Conservation (phyloP, 2,888 invertebrate genomes). For the Hybos culiciformis region DNA sequence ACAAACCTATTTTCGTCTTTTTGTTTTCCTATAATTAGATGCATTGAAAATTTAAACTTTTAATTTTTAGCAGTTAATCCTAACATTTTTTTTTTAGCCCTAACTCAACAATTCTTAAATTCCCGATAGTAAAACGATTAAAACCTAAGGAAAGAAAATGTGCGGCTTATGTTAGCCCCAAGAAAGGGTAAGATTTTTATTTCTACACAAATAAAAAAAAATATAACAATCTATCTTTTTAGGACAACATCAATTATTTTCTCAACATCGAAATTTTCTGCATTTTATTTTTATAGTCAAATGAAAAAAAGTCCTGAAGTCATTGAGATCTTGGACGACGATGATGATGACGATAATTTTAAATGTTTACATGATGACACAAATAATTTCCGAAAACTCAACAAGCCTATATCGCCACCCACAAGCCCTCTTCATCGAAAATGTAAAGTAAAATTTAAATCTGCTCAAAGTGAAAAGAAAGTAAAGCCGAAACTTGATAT, state of each 20-base stretch:
- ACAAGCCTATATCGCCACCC: too few species aligned
- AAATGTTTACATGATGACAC: too few species aligned
- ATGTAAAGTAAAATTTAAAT: too few species aligned
- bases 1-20: too few species aligned
- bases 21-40: not conserved
- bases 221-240: too few species aligned
- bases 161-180: slow-evolving; percentile 3
- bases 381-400: too few species aligned
- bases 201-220: not conserved
- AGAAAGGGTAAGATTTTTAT: slow-evolving; percentile 4
- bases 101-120: slow-evolving; percentile 18
- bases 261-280: not conserved
- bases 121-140: slow-evolving; percentile 22
- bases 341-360: too few species aligned
- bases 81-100: slow-evolving; percentile 3
- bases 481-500: too few species aligned
- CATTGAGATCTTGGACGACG: too few species aligned
- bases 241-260: not conserved
- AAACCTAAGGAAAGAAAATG: slow-evolving; percentile 1
- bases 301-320: too few species aligned
- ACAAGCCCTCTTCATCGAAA: too few species aligned
- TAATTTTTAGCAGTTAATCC: not conserved
- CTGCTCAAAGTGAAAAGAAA: too few species aligned
- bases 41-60: not conserved
- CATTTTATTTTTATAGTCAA: slow-evolving; percentile 1